phyloP scores from a whole-genome alignment of 2,797 vertebrate species.

The Octomys mimax region DNA sequence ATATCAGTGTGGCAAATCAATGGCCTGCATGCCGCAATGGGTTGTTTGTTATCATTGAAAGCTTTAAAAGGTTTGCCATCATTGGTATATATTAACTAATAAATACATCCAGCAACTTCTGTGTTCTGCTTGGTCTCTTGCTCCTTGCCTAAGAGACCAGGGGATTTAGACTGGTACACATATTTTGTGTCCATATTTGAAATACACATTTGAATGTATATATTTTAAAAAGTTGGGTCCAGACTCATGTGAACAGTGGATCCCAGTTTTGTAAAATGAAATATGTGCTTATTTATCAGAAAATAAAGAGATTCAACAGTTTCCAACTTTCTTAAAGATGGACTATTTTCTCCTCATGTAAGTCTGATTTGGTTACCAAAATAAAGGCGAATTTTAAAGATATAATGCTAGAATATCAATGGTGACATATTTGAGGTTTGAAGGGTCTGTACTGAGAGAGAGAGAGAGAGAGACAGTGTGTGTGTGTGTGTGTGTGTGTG shows the following conservation, averaged over 20 bases:
- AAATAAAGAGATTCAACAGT: background rate
- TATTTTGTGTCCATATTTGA: background rate
- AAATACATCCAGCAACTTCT: background rate
- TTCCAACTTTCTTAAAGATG: constrained; percentile 14
- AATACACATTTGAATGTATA: background rate
- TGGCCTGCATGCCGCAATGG: background rate
- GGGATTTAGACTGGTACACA: background rate
- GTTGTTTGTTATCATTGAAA: background rate
- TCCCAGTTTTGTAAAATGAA: background rate
- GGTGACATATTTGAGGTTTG: background rate
- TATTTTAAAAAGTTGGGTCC: background rate
- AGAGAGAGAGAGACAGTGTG: too few species aligned
- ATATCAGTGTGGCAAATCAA: background rate
- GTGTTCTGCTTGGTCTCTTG: background rate
- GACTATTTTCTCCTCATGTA: background rate
- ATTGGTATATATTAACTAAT: background rate
- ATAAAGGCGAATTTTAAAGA: background rate
- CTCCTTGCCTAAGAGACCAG: background rate
- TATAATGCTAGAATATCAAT: background rate
- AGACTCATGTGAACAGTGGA: background rate
- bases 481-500: background rate
- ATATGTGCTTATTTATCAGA: background rate
- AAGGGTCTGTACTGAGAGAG: too few species aligned
- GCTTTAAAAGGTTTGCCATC: background rate
- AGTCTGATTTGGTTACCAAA: background rate